phyloP scores from a whole-genome alignment of 2,888 invertebrate genomes.

The Holacanthella duospinosa region DNA sequence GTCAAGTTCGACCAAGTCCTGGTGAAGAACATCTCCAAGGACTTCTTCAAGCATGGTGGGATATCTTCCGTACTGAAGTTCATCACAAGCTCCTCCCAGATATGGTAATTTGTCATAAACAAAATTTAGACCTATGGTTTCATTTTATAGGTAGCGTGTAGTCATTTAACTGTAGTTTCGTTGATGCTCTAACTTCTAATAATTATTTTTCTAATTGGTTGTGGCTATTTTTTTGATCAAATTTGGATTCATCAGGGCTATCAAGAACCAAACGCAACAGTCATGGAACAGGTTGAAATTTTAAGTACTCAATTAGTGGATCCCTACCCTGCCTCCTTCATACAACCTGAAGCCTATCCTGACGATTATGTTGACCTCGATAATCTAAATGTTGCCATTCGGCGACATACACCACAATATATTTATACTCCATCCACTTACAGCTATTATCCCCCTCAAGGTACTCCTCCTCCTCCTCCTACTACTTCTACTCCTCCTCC shows the following conservation, averaged over 20 bases:
- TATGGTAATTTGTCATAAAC: constrained; percentile 56
- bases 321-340: not conserved
- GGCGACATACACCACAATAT: not conserved
- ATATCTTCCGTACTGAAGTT: constrained; percentile 73
- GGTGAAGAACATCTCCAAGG: constrained; percentile 55
- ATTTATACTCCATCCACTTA: not conserved
- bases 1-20: constrained; percentile 51
- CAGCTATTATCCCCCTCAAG: not conserved
- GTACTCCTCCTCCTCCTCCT: not conserved
- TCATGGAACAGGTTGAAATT: not conserved
- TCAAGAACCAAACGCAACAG: not conserved
- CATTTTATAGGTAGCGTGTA: too few relatives aligned
- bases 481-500: not conserved
- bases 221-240: constrained; percentile 1
- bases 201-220: not conserved
- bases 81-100: constrained; percentile 62
- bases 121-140: too few relatives aligned
- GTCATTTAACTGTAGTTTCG: not conserved
- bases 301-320: not conserved
- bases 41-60: constrained; percentile 88
- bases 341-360: not conserved
- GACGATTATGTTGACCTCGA: not conserved
- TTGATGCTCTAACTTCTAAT: too few relatives aligned
- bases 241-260: not conserved
- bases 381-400: constrained; percentile 2